A percentile compares a stretch with the other conserved stretches of the same genome.
Evolutionary conservation across 30 jellyfish, hydroid and myxozoan genomes (phyloP).

Genomic region (Chrysaora quinquecirrha): DNA sequence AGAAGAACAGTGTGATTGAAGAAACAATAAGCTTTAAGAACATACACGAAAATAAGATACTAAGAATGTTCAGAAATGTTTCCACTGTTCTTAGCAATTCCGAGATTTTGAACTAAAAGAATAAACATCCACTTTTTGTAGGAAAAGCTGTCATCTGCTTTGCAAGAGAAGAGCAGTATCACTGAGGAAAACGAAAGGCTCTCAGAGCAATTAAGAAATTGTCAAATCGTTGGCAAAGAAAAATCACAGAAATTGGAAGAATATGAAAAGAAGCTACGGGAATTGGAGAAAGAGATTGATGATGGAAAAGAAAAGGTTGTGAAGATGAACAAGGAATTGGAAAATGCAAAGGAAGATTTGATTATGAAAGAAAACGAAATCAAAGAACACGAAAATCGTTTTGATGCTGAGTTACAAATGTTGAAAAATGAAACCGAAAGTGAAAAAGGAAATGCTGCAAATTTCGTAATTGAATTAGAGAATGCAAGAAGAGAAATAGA

Average conservation of each 20-base stretch:
- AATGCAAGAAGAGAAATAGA: conserved; percentile 33
- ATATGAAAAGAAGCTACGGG: not conserved
- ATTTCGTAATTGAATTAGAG: conserved; percentile 40
- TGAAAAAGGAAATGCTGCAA: conserved; percentile 48
- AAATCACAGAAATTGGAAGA: not conserved
- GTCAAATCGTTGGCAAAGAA: conserved; percentile 6
- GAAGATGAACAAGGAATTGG: conserved; percentile 18
- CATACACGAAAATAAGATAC: too few relatives aligned
- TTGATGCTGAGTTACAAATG: conserved; percentile 24
- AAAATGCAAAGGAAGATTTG: conserved; percentile 34
- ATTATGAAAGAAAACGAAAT: conserved; percentile 11
- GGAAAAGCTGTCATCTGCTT: conserved; percentile 11
- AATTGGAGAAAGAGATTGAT: conserved; percentile 32
- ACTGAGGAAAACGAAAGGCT: conserved; percentile 2
- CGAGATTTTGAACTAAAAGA: too few relatives aligned
- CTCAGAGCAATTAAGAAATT: conserved; percentile 15
- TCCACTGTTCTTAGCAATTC: too few relatives aligned
- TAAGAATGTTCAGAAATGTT: too few relatives aligned
- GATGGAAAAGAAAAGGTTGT: not conserved
- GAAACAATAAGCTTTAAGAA: too few relatives aligned
- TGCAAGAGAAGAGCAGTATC: not conserved
- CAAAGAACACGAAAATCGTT: conserved; percentile 40
- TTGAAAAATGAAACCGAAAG: conserved; percentile 28
- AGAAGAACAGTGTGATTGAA: too few relatives aligned
- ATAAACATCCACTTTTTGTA: not conserved